A percentile compares a stretch with the other conserved stretches of the same genome.
Evolutionary conservation across 2,888 invertebrate genomes (phyloP).

Genomic region (Griposia aprilina): DNA sequence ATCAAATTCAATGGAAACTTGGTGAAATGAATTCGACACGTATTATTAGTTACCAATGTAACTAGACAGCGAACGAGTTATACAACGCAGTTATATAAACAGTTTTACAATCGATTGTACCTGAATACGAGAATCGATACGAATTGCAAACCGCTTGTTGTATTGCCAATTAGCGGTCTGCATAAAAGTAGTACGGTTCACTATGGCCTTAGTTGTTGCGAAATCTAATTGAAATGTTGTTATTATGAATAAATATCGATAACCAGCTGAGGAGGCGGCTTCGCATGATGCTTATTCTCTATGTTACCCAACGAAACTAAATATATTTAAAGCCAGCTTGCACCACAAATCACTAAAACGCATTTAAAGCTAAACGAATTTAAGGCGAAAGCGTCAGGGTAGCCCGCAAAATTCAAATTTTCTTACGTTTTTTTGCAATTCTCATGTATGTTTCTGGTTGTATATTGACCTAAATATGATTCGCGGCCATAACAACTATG

Average conservation of each 20-base stretch:
- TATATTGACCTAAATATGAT: no score
- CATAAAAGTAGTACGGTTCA: conserved; percentile 10
- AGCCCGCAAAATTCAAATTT: no score
- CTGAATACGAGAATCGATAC: conserved; percentile 38
- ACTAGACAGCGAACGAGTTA: conserved; percentile 46
- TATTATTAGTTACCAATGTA: conserved; percentile 32
- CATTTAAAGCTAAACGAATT: no score
- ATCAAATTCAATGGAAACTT: conserved; percentile 33
- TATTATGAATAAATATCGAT: conserved; percentile 22
- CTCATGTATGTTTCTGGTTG: no score
- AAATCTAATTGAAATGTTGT: conserved; percentile 41
- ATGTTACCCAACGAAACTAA: no score
- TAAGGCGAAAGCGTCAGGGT: no score
- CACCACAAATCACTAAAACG: no score
- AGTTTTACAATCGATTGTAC: conserved; percentile 43
- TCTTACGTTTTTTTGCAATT: no score
- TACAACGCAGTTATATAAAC: conserved; percentile 60
- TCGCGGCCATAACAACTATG: no score
- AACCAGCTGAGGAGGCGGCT: neutral
- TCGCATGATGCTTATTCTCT: neutral
- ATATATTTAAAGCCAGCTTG: no score
- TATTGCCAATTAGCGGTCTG: conserved; percentile 21
- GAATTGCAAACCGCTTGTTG: conserved; percentile 27
- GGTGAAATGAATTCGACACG: conserved; percentile 55
- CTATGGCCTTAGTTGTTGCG: conserved; percentile 30